These are phyloP conservation scores for Coturnix japonica DNA, from an alignment of 2,113 vertebrate genomes.

Conservation along the genomic window DNA sequence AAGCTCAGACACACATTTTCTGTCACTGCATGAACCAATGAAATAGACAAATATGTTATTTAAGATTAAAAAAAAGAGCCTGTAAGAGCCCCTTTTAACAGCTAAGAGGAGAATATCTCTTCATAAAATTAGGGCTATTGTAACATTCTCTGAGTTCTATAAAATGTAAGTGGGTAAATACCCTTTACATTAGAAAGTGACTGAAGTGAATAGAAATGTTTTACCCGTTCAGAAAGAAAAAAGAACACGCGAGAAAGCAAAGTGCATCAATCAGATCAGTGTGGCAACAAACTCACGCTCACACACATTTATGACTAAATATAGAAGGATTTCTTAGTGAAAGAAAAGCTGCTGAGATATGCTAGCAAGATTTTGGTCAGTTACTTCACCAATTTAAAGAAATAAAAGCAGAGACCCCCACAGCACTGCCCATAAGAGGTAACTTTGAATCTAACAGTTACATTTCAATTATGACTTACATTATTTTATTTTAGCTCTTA, in stretches of 20 bases:
- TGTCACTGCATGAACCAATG: not conserved
- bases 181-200: not conserved
- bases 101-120: not conserved
- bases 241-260: conserved; percentile 2
- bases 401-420: not conserved
- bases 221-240: conserved; percentile 5
- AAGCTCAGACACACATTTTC: not conserved
- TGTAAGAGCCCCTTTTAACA: not conserved
- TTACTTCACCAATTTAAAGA: conserved; percentile 15
- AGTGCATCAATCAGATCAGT: conserved; percentile 54
- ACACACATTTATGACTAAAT: conserved; percentile 73
- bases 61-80: too few relatives aligned
- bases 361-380: conserved; percentile 53
- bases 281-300: conserved; percentile 54
- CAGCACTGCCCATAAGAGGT: not conserved
- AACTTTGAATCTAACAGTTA: not conserved
- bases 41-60: not conserved
- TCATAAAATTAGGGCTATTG: not conserved
- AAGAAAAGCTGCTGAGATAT: conserved; percentile 53
- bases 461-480: not conserved
- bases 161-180: not conserved
- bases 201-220: conserved; percentile 5
- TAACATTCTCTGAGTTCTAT: not conserved
- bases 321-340: conserved; percentile 66
- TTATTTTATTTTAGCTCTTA: conserved; percentile 4